Evolutionary conservation across 2,888 invertebrate genomes (phyloP).

Genomic region (Hoplodrina ambigua): DNA sequence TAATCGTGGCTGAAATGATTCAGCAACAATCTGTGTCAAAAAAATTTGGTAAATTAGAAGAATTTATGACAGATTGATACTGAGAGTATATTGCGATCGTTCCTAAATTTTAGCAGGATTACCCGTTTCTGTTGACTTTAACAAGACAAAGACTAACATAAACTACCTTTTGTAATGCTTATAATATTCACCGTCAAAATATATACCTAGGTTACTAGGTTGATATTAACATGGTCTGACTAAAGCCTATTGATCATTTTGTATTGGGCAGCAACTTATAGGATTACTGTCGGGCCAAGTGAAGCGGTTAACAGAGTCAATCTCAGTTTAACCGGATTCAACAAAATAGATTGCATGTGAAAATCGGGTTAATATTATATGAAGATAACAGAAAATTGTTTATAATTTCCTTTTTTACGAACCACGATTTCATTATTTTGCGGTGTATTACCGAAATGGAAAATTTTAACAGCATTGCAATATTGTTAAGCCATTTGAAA

Average conservation of each 20-base stretch:
- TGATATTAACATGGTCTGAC: neutral
- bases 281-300: neutral
- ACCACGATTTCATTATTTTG: neutral
- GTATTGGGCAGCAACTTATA: neutral
- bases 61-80: too few species aligned
- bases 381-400: neutral
- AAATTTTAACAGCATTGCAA: constrained; percentile 2
- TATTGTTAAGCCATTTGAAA: neutral
- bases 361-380: neutral
- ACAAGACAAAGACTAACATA: too few species aligned
- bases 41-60: too few species aligned
- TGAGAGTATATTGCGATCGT: too few species aligned
- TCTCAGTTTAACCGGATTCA: neutral
- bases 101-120: too few species aligned
- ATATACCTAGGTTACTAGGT: neutral
- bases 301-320: constrained; percentile 2
- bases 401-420: neutral
- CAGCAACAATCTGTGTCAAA: too few species aligned
- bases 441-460: neutral
- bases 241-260: neutral
- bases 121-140: too few species aligned
- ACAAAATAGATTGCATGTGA: neutral
- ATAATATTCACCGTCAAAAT: neutral
- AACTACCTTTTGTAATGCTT: too few species aligned
- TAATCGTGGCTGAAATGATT: too few species aligned